Conservation (phyloP, 2,888 invertebrate species). For the Nymphalis c-album region DNA sequence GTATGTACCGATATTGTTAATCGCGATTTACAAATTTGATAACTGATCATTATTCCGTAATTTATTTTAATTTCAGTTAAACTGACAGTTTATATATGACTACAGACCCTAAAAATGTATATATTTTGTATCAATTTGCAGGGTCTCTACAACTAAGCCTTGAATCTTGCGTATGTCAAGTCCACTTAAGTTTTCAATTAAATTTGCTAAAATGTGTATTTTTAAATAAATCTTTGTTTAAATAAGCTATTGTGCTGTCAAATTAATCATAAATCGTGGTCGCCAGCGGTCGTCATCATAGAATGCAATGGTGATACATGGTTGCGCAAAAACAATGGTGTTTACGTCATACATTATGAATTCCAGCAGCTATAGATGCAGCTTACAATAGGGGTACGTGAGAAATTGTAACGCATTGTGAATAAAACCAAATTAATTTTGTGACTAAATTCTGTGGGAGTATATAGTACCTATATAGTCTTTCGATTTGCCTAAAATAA, state of each 20-base stretch:
- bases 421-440: constrained; percentile 38
- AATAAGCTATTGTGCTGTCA: constrained; percentile 36
- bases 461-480: constrained; percentile 13
- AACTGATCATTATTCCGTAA: neutral
- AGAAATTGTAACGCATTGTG: constrained; percentile 63
- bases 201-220: constrained; percentile 4
- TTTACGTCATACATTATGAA: constrained; percentile 56
- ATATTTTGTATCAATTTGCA: neutral
- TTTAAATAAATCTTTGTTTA: constrained; percentile 16
- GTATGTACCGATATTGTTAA: neutral
- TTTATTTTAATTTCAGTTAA: neutral
- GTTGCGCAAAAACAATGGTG: constrained; percentile 55
- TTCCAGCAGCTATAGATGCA: constrained; percentile 42
- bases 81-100: too few relatives aligned
- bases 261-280: constrained; percentile 34
- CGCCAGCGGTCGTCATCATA: constrained; percentile 31
- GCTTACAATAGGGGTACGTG: constrained; percentile 49
- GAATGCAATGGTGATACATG: constrained; percentile 50
- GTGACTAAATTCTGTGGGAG: constrained; percentile 31
- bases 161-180: constrained; percentile 8
- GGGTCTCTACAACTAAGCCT: neutral
- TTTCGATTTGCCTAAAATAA: constrained; percentile 14
- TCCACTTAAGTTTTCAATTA: constrained; percentile 13
- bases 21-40: neutral
- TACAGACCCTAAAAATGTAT: too few relatives aligned